Evolutionary conservation across 53 echinoderm and acorn worm genomes (phyloP), one percentile per base, ranked within the genome.

Genomic region (Crossaster papposus): DNA sequence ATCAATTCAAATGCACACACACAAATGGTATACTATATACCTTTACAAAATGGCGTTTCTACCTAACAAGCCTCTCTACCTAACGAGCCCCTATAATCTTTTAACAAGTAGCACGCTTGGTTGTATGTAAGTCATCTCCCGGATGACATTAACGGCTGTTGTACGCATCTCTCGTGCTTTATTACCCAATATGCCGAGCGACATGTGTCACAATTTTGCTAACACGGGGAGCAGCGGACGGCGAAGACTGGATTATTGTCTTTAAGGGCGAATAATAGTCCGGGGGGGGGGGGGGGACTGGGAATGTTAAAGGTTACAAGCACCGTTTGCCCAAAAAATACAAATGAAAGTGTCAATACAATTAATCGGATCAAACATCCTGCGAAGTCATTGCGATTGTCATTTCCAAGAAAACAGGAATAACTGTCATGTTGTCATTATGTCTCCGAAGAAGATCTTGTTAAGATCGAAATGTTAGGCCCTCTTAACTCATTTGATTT

Each of bases 171-270:
- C 55, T 34, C 81, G 15, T 11, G 81, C 58, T 34, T 34, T 30
- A 58, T 81, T 54, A 81, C 22, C 81, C 58, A 29, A 33, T 34
- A 54, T 35, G 33, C 35, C 6, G 34, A 23, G 11, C 58, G 58
- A 81, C 81, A 81, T 58, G 81, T 81, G 81, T 81, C 81, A 81
- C 63, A n/a, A 2, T 36, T 29, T 55, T 33, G 81, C 64, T 55
- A 81, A 81, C 58, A 32, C 33, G 58, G 10, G 3, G 63, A 80
- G 23, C 68, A n/a, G 58, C 34, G 32, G 33, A 34, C 14, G 31
- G 36, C 32, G 64, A 54, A 34, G 81, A 32, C 18, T 18, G 54
- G 81, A 63, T 81, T 81, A 81, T 81, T 81, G 34, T 81, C n/a
- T 81, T 81, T 58, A 81, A 33, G 81, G 23, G 58, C 31, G 63